Evolutionary conservation across 2,888 invertebrate genomes (phyloP).

Genomic region (Leptopilina myrica): DNA sequence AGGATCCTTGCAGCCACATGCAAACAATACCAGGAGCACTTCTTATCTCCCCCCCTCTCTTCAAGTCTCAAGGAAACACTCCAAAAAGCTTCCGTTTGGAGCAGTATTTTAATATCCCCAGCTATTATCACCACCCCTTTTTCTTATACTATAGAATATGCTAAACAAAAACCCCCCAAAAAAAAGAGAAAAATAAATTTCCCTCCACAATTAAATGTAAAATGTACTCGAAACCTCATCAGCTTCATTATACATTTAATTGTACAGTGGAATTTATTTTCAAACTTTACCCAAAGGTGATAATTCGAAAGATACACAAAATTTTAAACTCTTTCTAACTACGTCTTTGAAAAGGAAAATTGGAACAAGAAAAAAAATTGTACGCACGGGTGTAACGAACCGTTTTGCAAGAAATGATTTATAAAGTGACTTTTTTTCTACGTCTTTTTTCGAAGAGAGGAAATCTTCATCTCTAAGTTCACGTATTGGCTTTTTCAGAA

Average conservation of each 20-base stretch:
- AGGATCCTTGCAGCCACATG: slow-evolving; percentile 63
- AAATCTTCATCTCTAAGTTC: slow-evolving; percentile 20
- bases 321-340: too few species aligned
- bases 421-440: background rate
- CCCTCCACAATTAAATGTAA: background rate
- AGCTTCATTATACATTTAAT: too few species aligned
- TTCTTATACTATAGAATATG: slow-evolving; percentile 4
- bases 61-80: slow-evolving; percentile 55
- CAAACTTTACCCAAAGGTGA: too few species aligned
- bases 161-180: background rate
- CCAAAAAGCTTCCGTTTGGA: slow-evolving; percentile 38
- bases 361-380: slow-evolving; percentile 18
- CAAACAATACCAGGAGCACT: slow-evolving; percentile 65
- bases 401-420: slow-evolving; percentile 30
- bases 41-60: slow-evolving; percentile 46
- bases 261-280: too few species aligned
- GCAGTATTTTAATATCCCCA: slow-evolving; percentile 56
- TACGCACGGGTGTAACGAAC: slow-evolving; percentile 30
- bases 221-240: too few species aligned
- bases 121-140: slow-evolving; percentile 40
- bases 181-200: background rate
- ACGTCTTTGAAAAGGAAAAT: too few species aligned
- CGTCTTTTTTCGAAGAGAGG: background rate
- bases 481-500: slow-evolving; percentile 33
- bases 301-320: too few species aligned